Conservation (phyloP, 2,888 invertebrate genomes). For the Ophonus ardosiacus region DNA sequence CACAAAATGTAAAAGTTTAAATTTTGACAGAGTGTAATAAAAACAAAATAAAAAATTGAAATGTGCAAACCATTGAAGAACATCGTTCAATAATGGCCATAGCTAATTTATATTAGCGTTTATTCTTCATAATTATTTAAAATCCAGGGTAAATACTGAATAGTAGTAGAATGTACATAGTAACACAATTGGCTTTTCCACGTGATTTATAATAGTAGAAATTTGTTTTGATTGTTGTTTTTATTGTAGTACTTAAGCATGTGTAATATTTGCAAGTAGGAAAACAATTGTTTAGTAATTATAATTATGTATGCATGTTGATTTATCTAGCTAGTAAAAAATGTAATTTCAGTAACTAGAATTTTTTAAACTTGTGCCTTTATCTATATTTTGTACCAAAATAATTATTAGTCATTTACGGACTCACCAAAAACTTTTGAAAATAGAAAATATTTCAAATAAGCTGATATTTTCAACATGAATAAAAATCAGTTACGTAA, state of each 20-base stretch:
- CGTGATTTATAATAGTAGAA: constrained; percentile 46
- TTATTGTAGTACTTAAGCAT: constrained; percentile 53
- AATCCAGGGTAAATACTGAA: constrained; percentile 53
- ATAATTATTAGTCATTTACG: constrained; percentile 33
- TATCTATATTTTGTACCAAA: constrained; percentile 60
- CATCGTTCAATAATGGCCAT: constrained; percentile 47
- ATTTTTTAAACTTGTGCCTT: constrained; percentile 56
- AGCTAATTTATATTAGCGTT: constrained; percentile 37
- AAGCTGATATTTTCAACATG: constrained; percentile 50
- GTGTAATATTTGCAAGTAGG: constrained; percentile 51
- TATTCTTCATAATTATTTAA: constrained; percentile 47
- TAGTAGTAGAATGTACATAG: constrained; percentile 37
- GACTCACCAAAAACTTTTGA: constrained; percentile 39
- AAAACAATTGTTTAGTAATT: constrained; percentile 48
- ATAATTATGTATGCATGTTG: constrained; percentile 44
- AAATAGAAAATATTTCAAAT: constrained; percentile 48
- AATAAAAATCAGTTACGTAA: constrained; percentile 52
- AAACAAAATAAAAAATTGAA: not conserved
- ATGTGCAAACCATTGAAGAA: constrained; percentile 44
- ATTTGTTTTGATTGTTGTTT: constrained; percentile 51
- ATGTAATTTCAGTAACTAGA: constrained; percentile 46
- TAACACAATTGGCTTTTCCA: constrained; percentile 47
- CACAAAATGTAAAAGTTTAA: not conserved
- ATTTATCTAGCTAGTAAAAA: constrained; percentile 34
- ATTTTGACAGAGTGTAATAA: not conserved